Percentiles rank a stretch among this genome's conserved stretches.
Conservation (phyloP, 2,797 vertebrate genomes). For the Halcyon leucocephala region DNA sequence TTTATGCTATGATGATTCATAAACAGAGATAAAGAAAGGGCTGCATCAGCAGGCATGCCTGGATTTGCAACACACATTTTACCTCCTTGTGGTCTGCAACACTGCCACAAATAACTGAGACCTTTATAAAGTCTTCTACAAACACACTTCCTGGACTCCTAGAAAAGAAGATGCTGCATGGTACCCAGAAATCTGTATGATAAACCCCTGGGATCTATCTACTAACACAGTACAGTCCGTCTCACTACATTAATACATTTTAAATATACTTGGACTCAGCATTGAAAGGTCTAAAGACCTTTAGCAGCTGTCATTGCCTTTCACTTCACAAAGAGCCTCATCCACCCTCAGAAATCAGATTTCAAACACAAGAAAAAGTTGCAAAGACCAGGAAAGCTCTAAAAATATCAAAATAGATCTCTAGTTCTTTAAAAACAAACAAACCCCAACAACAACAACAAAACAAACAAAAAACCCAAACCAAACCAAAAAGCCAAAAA, state of each 20-base stretch:
- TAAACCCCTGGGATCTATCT: not conserved
- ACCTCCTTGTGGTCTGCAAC: not conserved
- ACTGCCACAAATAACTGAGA: not conserved
- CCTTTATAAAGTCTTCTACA: conserved; percentile 41
- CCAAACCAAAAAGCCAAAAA: too few species aligned
- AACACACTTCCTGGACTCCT: not conserved
- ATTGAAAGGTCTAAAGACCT: not conserved
- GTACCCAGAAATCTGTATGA: not conserved
- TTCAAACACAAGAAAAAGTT: not conserved
- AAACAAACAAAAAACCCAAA: too few species aligned
- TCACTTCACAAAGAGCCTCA: not conserved
- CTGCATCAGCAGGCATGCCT: not conserved
- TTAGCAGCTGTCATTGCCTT: not conserved
- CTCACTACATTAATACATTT: not conserved
- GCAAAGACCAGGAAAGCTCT: not conserved
- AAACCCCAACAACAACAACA: too few species aligned
- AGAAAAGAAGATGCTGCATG: not conserved
- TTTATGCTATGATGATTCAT: conserved; percentile 26
- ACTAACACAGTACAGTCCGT: not conserved
- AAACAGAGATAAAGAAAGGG: conserved; percentile 13
- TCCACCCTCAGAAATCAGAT: not conserved
- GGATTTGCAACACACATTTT: conserved; percentile 25
- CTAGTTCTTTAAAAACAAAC: not conserved
- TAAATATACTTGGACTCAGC: not conserved
- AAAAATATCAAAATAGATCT: not conserved